Base-by-base conservation (phyloP, 2,797 vertebrate species). In the Geotrypetes seraphini region DNA sequence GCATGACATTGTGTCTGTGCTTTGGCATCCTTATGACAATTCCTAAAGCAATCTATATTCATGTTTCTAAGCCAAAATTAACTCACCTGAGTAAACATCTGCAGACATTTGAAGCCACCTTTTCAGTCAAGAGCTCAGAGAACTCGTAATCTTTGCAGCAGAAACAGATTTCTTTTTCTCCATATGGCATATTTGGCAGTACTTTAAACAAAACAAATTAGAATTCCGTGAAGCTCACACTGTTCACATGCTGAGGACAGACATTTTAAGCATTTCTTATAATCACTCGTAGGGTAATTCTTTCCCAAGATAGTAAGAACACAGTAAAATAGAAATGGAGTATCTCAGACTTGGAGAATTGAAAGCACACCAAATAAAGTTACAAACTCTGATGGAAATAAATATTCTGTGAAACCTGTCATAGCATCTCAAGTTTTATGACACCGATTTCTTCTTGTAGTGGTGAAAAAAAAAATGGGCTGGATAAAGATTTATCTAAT, bases 401-500 rank as follows among this genome's bases (percentile, higher is more conserved):
- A 39, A 3, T 13, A 2, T 1, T 28, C 3, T 29, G n/a, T 38
- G 28, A 23, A 36, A 7, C 4, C 15, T 33, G 16, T 42, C 20
- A 18, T 11, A 23, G 18, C 42, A 33, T 30, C 11, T 48, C 2
- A 5, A 32, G 19, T 51, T 57, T 46, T 52, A 18, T 36, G n/a
- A 8, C 1, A 30, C 25, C 7, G 16, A 1, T 47, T 47, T 55
- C 31, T 19, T 39, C 6, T 43, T 49, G 15, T 36, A 24, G 12
- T 47, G 3, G 3, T 23, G 25, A 36, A 32, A 20, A 6, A 14
- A 36, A 32, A 20, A 6, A 14, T 21, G 22, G 25, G 19, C 3
- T 7, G 43, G 25, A 10, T 3, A 13, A 17, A 15, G 28, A 5
- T 8, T 31, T 33, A 16, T 31, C 47, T 47, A n/a, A n/a, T n/a